Percentiles rank a stretch among this genome's conserved stretches.
Conservation (phyloP, 2,888 invertebrate species). For the Drosophila anceps region DNA sequence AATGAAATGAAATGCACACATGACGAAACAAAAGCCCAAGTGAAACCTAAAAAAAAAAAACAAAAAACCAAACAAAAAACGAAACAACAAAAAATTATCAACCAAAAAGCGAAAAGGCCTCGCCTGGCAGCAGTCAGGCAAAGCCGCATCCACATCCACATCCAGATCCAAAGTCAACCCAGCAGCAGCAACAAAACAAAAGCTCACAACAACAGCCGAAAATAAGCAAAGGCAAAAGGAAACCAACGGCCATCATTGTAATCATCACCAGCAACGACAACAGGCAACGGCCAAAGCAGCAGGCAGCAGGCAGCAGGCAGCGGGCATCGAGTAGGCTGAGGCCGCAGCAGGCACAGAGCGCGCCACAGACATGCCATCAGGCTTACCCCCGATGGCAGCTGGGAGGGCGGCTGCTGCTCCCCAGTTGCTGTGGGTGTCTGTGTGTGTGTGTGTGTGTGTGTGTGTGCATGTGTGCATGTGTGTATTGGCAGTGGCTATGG, state of each 20-base stretch:
- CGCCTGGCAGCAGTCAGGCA: constrained; percentile 49
- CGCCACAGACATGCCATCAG: constrained; percentile 45
- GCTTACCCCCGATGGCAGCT: constrained; percentile 38
- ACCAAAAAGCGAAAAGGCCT: constrained; percentile 70
- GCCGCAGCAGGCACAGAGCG: constrained; percentile 42
- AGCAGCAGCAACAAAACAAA: constrained; percentile 61
- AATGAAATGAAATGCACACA: constrained; percentile 82
- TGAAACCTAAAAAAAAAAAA: constrained; percentile 57
- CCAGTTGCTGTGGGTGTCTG: constrained; percentile 4
- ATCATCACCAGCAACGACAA: constrained; percentile 73
- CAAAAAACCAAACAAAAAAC: constrained; percentile 33
- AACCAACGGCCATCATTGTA: constrained; percentile 77
- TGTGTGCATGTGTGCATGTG: too few species aligned
- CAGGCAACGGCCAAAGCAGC: constrained; percentile 33
- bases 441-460: constrained; percentile 13
- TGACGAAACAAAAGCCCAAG: constrained; percentile 79
- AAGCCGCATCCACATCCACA: constrained; percentile 24
- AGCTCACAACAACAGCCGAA: constrained; percentile 60
- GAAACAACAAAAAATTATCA: constrained; percentile 66
- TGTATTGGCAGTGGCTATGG: constrained; percentile 23
- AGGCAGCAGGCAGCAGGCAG: constrained; percentile 32
- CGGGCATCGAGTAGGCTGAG: constrained; percentile 33
- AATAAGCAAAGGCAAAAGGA: constrained; percentile 61
- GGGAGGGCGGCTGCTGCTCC: constrained; percentile 10
- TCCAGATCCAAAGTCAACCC: constrained; percentile 27